A percentile compares a stretch with the other conserved stretches of the same genome.
phyloP scores from a whole-genome alignment of 2,888 invertebrate genomes.

The Gasteruption jaculator region DNA sequence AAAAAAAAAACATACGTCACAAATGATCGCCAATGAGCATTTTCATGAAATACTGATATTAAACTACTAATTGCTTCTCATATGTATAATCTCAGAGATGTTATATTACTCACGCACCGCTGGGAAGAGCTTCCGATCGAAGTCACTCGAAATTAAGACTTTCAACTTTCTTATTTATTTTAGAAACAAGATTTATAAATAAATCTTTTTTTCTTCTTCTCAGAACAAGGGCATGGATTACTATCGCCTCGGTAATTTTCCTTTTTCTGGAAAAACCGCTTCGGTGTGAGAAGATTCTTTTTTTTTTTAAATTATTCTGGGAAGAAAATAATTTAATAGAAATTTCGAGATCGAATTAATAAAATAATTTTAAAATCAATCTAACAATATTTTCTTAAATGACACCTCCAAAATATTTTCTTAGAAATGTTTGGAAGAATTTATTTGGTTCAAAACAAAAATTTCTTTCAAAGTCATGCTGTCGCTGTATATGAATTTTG shows the following conservation, averaged over 20 bases:
- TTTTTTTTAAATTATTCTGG: too few relatives aligned
- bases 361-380: too few relatives aligned
- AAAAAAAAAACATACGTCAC: conserved; percentile 49
- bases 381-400: too few relatives aligned
- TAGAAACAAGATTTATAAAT: not conserved
- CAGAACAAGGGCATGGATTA: not conserved
- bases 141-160: conserved; percentile 12
- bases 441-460: too few relatives aligned
- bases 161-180: too few relatives aligned
- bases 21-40: conserved; percentile 49
- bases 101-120: conserved; percentile 28
- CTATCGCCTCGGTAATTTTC: not conserved
- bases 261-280: conserved; percentile 12
- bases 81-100: conserved; percentile 38
- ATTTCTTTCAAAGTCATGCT: too few relatives aligned
- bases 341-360: too few relatives aligned
- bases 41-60: conserved; percentile 51
- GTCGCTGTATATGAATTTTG: too few relatives aligned
- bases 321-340: too few relatives aligned
- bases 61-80: conserved; percentile 43
- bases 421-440: too few relatives aligned
- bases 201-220: not conserved
- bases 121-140: conserved; percentile 18
- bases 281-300: conserved; percentile 7
- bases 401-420: too few relatives aligned